A percentile compares a stretch with the other conserved stretches of the same genome.
These are phyloP conservation scores for Drosophila micromelanica DNA, from an alignment of 1,140 invertebrate genomes.

Conservation along the genomic window DNA sequence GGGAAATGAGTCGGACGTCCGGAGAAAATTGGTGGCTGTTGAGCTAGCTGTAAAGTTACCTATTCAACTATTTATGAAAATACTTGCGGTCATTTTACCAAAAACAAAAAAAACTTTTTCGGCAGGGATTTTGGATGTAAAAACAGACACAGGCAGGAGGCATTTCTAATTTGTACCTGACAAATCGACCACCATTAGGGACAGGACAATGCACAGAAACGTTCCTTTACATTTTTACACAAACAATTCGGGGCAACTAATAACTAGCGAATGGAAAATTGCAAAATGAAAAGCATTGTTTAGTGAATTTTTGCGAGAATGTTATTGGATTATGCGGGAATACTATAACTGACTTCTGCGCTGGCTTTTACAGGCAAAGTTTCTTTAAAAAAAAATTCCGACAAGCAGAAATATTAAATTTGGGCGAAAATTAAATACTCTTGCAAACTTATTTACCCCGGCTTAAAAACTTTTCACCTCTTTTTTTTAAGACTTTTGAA, in stretches of 20 bases:
- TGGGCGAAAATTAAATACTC: no score
- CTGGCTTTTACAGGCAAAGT: neutral
- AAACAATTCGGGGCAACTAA: conserved; percentile 20
- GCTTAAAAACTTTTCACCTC: no score
- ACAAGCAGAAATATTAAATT: conserved; percentile 1
- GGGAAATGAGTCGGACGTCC: conserved; percentile 5
- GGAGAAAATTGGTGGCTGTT: neutral
- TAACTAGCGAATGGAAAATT: conserved; percentile 45
- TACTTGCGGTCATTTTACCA: conserved; percentile 68
- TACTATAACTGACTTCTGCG: no score
- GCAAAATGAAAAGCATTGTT: conserved; percentile 1
- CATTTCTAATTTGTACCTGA: conserved; percentile 22
- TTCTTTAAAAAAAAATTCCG: neutral
- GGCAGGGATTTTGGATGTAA: conserved; percentile 11
- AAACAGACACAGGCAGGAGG: neutral
- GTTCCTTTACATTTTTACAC: neutral
- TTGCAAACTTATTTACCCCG: no score
- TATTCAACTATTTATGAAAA: conserved; percentile 82
- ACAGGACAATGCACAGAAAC: neutral
- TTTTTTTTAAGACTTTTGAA: no score
- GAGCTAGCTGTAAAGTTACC: conserved; percentile 46
- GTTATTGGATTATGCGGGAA: no score
- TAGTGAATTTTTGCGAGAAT: neutral
- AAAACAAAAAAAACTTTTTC: conserved; percentile 32
- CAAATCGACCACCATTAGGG: conserved; percentile 33